Evolutionary conservation across 1,140 invertebrate species (phyloP), one percentile per base, ranked within the genome.

Genomic region (Brachionus paranguensis): DNA sequence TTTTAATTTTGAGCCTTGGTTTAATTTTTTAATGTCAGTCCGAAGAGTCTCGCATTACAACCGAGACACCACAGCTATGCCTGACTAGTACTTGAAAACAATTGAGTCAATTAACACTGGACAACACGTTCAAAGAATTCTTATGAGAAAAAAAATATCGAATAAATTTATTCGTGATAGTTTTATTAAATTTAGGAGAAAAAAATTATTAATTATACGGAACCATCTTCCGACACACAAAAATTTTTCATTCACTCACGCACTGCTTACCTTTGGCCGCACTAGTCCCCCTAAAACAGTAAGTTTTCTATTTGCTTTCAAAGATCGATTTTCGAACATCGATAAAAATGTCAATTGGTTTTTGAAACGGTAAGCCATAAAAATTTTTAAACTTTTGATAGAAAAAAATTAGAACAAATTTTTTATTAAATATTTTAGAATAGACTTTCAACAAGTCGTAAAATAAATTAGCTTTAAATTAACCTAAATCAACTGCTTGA

Each of bases 401-500:
- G 29, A 65, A 65, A 65, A 60, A 60, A 60, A 60, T 60, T 60
- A 20, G 53, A 60, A 60, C 53, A 60, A 60, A 60, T 60, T 60
- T 55, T 60, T 60, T 20, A 60, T 60, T 60, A 60, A 60, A 60
- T 60, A 60, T 60, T 60, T 60, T 60, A 10, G n/a, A 60, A 20
- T 24, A 20, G 1, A 60, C 5, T 41, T 68, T 68, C 27, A 68
- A 41, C 65, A 68, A 68, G 65, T 41, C 65, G 33, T 68, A 37
- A 68, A 68, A 68, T 68, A 68, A 68, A 68, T 68, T 68, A 68
- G 27, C 65, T 68, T 29, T 68, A 68, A 68, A 68, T 68, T 68
- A 68, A 68, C 65, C 65, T 33, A 68, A 41, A 33, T 68, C 14
- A 33, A 68, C 14, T n/a, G 65, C 65, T 24, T 68, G 65, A 68